These are phyloP conservation scores for Coccyzus lansbergi DNA, from an alignment of 2,797 vertebrate genomes.

Conservation along the genomic window DNA sequence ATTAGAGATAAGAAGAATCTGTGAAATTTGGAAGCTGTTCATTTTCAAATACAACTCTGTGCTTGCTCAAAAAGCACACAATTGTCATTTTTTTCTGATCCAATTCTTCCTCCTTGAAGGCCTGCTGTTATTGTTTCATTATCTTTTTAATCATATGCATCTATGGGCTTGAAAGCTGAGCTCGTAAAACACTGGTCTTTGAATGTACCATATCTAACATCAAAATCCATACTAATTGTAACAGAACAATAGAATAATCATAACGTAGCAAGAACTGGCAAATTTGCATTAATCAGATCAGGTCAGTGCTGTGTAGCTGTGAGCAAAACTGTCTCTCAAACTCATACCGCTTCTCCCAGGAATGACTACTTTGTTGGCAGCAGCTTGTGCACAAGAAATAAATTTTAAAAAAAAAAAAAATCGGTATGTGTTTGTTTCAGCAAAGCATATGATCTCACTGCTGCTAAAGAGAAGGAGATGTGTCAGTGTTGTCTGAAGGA, in stretches of 20 bases:
- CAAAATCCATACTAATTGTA: background rate
- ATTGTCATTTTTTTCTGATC: background rate
- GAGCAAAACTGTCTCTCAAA: background rate
- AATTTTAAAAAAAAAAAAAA: too few relatives aligned
- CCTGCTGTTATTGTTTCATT: background rate
- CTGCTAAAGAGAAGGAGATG: background rate
- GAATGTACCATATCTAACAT: background rate
- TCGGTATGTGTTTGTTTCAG: rapidly evolving
- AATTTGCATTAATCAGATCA: background rate
- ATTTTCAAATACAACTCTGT: background rate
- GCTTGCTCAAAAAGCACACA: background rate
- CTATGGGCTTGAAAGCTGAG: background rate
- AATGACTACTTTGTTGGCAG: background rate
- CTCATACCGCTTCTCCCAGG: background rate
- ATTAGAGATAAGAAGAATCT: background rate
- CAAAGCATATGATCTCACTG: rapidly evolving
- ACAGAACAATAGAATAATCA: background rate
- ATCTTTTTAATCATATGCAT: background rate
- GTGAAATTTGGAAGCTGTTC: background rate
- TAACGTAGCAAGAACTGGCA: background rate
- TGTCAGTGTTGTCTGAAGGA: background rate
- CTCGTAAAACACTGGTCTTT: background rate
- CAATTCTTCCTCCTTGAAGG: background rate
- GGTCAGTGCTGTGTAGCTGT: background rate
- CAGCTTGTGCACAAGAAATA: background rate